Evolutionary conservation across 2,113 vertebrate genomes (phyloP).

Genomic region (Fregata magnificens): DNA sequence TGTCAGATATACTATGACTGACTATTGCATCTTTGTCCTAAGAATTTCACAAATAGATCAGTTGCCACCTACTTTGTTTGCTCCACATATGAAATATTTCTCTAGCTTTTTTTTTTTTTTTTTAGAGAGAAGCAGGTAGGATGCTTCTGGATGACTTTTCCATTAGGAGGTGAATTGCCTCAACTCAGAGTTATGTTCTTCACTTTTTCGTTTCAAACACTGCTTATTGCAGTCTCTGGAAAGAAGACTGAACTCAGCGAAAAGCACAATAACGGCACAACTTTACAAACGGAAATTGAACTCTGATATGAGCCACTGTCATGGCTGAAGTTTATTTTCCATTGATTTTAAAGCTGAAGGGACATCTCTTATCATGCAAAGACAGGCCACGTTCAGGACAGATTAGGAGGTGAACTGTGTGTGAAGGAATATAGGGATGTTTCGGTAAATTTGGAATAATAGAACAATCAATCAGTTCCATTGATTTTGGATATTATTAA

Average conservation of each 20-base stretch:
- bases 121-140: background rate
- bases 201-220: background rate
- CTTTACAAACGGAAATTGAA: background rate
- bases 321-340: background rate
- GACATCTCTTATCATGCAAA: background rate
- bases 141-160: background rate
- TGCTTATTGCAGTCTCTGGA: background rate
- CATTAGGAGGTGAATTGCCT: background rate
- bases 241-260: background rate
- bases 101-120: background rate
- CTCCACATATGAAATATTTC: background rate
- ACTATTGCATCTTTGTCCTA: background rate
- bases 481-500: constrained; percentile 37
- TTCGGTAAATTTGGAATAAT: background rate
- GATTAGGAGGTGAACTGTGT: background rate
- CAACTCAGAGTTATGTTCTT: background rate
- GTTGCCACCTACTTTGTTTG: background rate
- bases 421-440: background rate
- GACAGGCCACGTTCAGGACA: fast-evolving
- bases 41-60: background rate
- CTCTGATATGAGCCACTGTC: background rate
- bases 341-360: background rate
- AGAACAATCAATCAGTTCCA: background rate
- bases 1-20: background rate
- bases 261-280: background rate